Evolutionary conservation across 2,797 vertebrate species (phyloP).

Genomic region (Parauchenoglanis punctatus): DNA sequence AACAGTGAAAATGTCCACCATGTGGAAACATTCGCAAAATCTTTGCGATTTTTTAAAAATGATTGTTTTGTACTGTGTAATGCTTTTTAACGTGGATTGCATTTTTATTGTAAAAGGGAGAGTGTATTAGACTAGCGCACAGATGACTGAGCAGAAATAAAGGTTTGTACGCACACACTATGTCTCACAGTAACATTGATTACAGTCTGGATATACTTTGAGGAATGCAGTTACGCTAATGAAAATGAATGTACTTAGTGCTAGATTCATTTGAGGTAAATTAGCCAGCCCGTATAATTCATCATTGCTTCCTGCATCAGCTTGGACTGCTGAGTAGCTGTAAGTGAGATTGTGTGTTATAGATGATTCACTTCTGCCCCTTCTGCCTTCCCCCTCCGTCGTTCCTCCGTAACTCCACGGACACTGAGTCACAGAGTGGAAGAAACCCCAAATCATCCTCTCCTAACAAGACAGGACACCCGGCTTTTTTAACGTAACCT

Average conservation of each 20-base stretch:
- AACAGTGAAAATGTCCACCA: neutral
- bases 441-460: slow-evolving; percentile 33
- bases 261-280: neutral
- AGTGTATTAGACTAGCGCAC: neutral
- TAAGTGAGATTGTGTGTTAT: neutral
- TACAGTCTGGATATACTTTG: neutral
- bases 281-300: neutral
- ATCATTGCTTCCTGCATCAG: neutral
- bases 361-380: slow-evolving; percentile 21
- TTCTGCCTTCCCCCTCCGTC: neutral
- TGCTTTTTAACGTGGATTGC: neutral
- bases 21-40: neutral
- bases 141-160: neutral
- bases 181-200: neutral
- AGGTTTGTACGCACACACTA: neutral
- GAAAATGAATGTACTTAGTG: neutral
- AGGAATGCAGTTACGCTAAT: neutral
- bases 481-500: slow-evolving; percentile 38
- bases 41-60: neutral
- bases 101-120: neutral
- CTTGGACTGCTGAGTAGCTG: neutral
- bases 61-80: neutral
- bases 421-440: slow-evolving; percentile 39
- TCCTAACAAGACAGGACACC: slow-evolving; percentile 45
- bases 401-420: slow-evolving; percentile 17